A percentile compares a stretch with the other conserved stretches of the same genome.
These are phyloP conservation scores for Drosophila varians DNA, from an alignment of 1,140 invertebrate genomes.

Conservation along the genomic window DNA sequence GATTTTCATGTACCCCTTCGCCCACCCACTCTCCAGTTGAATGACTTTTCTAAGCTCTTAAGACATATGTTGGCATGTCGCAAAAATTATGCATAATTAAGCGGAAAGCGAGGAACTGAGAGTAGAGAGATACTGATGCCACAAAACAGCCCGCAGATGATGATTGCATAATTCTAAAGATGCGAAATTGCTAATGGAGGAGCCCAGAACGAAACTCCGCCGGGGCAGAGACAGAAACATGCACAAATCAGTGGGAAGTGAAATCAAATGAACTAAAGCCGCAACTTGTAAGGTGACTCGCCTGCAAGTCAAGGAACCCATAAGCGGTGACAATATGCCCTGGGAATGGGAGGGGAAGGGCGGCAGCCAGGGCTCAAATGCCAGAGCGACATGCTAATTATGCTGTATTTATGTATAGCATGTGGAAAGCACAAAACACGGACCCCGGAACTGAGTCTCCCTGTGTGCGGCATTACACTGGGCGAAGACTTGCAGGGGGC, in stretches of 20 bases:
- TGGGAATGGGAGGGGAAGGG: background rate
- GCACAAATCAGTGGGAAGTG: conserved; percentile 52
- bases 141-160: conserved; percentile 23
- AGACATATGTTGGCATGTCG: conserved; percentile 1
- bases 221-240: conserved; percentile 10
- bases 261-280: conserved; percentile 70
- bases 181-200: conserved; percentile 19
- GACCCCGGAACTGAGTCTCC: conserved; percentile 41
- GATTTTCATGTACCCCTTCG: background rate
- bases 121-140: conserved; percentile 5
- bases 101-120: conserved; percentile 24
- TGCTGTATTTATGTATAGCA: conserved; percentile 74
- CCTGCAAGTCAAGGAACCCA: conserved; percentile 69
- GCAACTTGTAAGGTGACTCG: conserved; percentile 30
- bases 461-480: conserved; percentile 7
- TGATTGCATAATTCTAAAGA: conserved; percentile 56
- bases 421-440: conserved; percentile 43
- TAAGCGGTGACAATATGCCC: conserved; percentile 63
- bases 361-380: conserved; percentile 22
- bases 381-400: conserved; percentile 68
- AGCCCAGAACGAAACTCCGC: conserved; percentile 26
- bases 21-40: background rate
- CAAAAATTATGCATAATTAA: conserved; percentile 57
- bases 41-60: conserved; percentile 50
- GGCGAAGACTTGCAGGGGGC: background rate